Base-by-base conservation (phyloP, 2,797 vertebrate species). In the Chrysocyon brachyurus region DNA sequence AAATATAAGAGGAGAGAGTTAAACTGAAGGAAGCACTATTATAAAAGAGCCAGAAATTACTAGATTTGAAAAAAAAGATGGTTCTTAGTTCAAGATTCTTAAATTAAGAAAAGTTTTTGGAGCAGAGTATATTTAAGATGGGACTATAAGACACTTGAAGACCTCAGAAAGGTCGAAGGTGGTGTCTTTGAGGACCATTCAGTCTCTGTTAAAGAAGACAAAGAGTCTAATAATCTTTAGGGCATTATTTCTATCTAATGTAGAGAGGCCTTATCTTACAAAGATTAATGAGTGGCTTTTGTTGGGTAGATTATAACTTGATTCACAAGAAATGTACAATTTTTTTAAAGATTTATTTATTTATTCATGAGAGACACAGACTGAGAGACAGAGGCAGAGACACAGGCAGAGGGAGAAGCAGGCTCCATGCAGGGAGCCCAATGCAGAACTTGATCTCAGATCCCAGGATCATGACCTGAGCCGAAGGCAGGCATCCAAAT, bases 31-130 rank as follows among this genome's bases (percentile, higher is more conserved):
- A 64, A 75, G 1, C 75, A 31, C 36, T 73, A 66, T 68, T 87
- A 40, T 90, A 36, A 87, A 87, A 72, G 40, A 64, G 49, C 36
- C 64, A 82, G 49, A 57, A 86, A 86, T 95, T 36, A 78, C 8
- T 31, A 59, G 6, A 16, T 66, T 84, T 83, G 63, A 57, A 49
- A 72, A 72, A 63, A 19, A 33, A 59, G 83, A 78, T 19, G 14
- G 52, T 81, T 82, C 66, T 87, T 77, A 92, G n/a, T 81, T 28
- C 33, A 59, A 77, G 59, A 61, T 63, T 90, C 57, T 87, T 64
- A 79, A 12, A 57, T 59, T 88, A 92, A 88, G 52, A 92, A 66
- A 92, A 77, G 81, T 28, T 90, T 95, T 90, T 82, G 68, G 72
- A 86, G 52, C 40, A 89, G 70, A 68, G 28, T 88, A 54, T 59